Evolutionary conservation across 1,140 invertebrate genomes (phyloP), one percentile per base, ranked within the genome.

Genomic region (Oreohelix idahoensis): DNA sequence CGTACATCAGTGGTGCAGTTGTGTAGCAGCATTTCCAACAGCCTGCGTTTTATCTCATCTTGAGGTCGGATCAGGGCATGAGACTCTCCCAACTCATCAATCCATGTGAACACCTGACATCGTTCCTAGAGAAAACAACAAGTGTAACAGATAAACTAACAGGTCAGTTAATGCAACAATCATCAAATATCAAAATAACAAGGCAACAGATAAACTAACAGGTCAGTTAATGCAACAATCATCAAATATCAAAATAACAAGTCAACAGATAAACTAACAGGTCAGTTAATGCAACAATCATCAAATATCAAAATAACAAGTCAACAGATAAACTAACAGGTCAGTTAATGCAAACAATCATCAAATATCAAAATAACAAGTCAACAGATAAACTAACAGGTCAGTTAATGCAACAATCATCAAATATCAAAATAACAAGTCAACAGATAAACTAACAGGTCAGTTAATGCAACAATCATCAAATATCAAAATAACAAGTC

Each of bases 1-100:
- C 93, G 93, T 13, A 95, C 91, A 86, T 95, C 95, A 58, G 92
- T 91, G 0, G 94, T 90, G 63, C 94, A 93, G 0, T 94, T 94
- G 86, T 95, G 93, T 8, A 95, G 91, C 35, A 94, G 93, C 93
- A 95, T 94, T 89, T 95, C 95, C 23, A 95, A 81, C 39, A 95
- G 92, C n/a, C 93, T 92, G 76, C 95, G 86, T 84, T 94, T 94
- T 69, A 95, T 85, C 79, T 94, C 90, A 29, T 94, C 90, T 88
- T 94, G 93, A 20, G 94, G 94, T 69, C 93, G 93, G 35, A 94
- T 93, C 26, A 95, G 87, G 81, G 93, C 93, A 88, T 95, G 94
- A 79, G 94, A 94, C 42, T 95, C 89, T 17, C 93, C 94, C 36
- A 95, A 87, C 29, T 94, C 88, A 90, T 95, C 94, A 23, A 95